Evolutionary conservation across 2,113 vertebrate genomes (phyloP), one percentile per base, ranked within the genome.

Genomic region (Gadus macrocephalus): DNA sequence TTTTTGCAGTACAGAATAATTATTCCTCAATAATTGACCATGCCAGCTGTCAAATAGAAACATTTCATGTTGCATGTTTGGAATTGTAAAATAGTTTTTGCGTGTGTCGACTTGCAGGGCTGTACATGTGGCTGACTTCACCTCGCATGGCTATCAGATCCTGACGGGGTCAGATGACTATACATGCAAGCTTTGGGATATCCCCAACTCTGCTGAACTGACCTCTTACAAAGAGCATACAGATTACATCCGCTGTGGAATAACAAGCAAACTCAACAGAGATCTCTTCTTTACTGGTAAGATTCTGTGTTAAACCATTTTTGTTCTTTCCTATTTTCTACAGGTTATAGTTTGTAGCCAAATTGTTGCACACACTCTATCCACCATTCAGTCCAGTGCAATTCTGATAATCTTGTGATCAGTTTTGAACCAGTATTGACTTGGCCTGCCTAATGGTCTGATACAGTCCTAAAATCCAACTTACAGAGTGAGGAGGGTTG

Each of bases 251-350:
- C 93, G 97, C 70, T 96, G 96, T 0, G 94, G 93, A 2, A 92
- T 93, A 67, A 84, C 94, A 0, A 98, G 95, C 88, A 95, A 91
- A 84, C 89, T 96, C 78, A 98, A 95, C 78, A 87, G 92, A 22
- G 94, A 98, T 86, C 89, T 99, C 53, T 98, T 99, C 82, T 76
- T 98, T 70, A 98, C 97, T 70, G 97, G 97, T 98, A 78, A 75
- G 89, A 68, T 38, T 19, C 19, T 76, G 42, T 49, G 42, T 49
- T 12, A 49, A 49, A 14, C 42, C 42, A 35, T 35, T 49, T 7
- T 49, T 49, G 5, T 49, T 49, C 1, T 49, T 49, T 49, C 12
- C 8, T 49, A 49, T 49, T 49, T 4, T 4, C 31, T 35, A 35
- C 31, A 35, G 42, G 42, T 49, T 12, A 49, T 49, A 49, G 8